Evolutionary conservation across 2,888 invertebrate genomes (phyloP), one percentile per base, ranked within the genome.

Genomic region (Drosophila tripunctata): DNA sequence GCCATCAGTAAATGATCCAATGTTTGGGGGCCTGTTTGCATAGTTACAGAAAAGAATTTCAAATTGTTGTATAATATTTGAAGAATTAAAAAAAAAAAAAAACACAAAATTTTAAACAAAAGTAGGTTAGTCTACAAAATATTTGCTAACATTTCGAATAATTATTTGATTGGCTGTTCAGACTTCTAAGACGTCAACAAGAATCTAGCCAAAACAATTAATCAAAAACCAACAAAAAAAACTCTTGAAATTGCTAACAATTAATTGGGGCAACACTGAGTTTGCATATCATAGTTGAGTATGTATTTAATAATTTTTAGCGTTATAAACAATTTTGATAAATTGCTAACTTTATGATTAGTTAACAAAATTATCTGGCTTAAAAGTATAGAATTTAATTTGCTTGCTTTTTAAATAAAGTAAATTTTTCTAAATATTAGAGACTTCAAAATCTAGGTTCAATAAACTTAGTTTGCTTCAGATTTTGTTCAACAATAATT

Each of bases 21-120:
- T 67, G 60, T 62, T 66, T 63, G 44, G 43, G 44, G 43, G 22
- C 35, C 40, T 58, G 64, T 74, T 79, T 70, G 66, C 50, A 63
- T 47, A 68, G 75, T 79, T 79, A 84, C 85, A 84, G 66, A 67
- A 44, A 55, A 68, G 44, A 78, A 74, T 74, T 58, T 64, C 19
- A 57, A 56, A 51, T 71, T 71, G 45, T 85, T 80, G 64, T 63
- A 72, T 75, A 78, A 71, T 71, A 69, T 75, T 78, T 74, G 69
- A 19, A 19, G 10, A 27, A 27, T 27, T 22, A 27, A 24, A 40
- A 14, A 31, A 22, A 3, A 27, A 5, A 50, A 36, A 19, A 7
- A 19, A n/a, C n/a, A n/a, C n/a, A 24, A 27, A 21, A 41, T 10
- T 52, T 52, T 35, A 40, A 56, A 56, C 43, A 54, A 56, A 84